Base-by-base conservation (phyloP, 2,888 invertebrate genomes). In the Thymelicus lineola region DNA sequence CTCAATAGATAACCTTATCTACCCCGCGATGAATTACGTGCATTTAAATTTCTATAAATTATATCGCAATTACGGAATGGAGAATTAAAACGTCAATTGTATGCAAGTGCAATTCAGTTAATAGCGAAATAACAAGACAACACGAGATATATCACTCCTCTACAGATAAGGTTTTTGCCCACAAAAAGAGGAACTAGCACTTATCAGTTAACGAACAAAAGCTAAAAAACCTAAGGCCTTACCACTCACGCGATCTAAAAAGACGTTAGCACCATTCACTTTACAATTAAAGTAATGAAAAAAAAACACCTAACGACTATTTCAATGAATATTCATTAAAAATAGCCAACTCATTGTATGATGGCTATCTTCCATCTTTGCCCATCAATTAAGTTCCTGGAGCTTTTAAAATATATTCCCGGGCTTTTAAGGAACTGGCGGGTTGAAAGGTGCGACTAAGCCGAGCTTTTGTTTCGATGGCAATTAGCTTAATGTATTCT, bases 331-430 rank as follows among this genome's bases (percentile, higher is more conserved):
- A 87, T 89, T 88, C 84, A 88, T 87, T 83, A 82, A 84, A 86
- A 89, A 89, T 83, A 82, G 88, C 85, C 77, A 79, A 91, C 89
- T 92, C 91, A 92, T 88, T 82, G 74, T 69, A 69, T 74, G 86
- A 86, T 86, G 80, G 77, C 79, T 86, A 87, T 87, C 86, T 82
- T 59, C 74, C 80, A 78, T 80, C 82, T 78, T 71, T 71, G 81
- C 75, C 79, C 84, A 80, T 83, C 88, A 87, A 88, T 90, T 89
- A 90, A 88, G 77, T 74, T 70, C 74, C 73, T 73, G 79, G 78
- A 80, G 83, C 80, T 85, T 86, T 86, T 84, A 83, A 82, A 86
- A 81, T 79, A 80, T 80, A 80, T 82, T 81, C 81, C 79, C 69
- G 80, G 76, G 83, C 84, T 83, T 83, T 84, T 82, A 86, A 80